Base-by-base conservation (phyloP, 2,797 vertebrate species). In the Phaenicophaeus curvirostris region DNA sequence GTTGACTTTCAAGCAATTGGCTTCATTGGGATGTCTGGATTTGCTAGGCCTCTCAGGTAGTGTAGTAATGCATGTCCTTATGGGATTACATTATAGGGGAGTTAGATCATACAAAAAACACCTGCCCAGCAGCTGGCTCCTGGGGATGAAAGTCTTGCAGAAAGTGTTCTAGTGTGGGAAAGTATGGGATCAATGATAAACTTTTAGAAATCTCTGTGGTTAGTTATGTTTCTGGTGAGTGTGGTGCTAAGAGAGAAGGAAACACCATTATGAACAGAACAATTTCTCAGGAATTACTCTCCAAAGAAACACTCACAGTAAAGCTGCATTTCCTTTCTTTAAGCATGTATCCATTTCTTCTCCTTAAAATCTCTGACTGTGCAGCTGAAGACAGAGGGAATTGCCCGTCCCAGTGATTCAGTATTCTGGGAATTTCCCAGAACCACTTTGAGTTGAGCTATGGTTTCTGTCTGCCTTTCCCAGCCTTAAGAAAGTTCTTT, bases 351-450 rank as follows among this genome's bases (percentile, higher is more conserved):
- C 62, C 6, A 2, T 86, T 73, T 94, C 31, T 84, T 61, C 53
- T 76, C 69, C 88, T 89, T 61, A 86, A 61, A 53, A 67, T 91
- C 79, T 95, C 65, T 87, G 87, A 57, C 69, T 62, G 37, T 62
- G 91, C 71, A 85, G 35, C 12, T 84, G 78, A 94, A 86, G 83
- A 68, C 35, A 67, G 46, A 94, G 88, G 69, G 53, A 91, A 88
- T 48, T 66, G 80, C 85, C 93, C 73, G 92, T 65, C 53, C 73
- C 83, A 53, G 51, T 81, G 85, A 95, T 53, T 95, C 92, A 96
- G 61, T 75, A 84, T 57, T 78, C 41, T 78, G 72, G 58, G 87
- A 88, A 85, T 89, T 78, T 85, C 69, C 85, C n/a, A 39, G 30
- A 85, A 85, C 46, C 66, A 27, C 42, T 84, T 91, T 75, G 51